A percentile compares a stretch with the other conserved stretches of the same genome.
These are phyloP conservation scores for Yponomeuta plumbellus DNA, from an alignment of 2,888 invertebrate genomes.

Conservation along the genomic window DNA sequence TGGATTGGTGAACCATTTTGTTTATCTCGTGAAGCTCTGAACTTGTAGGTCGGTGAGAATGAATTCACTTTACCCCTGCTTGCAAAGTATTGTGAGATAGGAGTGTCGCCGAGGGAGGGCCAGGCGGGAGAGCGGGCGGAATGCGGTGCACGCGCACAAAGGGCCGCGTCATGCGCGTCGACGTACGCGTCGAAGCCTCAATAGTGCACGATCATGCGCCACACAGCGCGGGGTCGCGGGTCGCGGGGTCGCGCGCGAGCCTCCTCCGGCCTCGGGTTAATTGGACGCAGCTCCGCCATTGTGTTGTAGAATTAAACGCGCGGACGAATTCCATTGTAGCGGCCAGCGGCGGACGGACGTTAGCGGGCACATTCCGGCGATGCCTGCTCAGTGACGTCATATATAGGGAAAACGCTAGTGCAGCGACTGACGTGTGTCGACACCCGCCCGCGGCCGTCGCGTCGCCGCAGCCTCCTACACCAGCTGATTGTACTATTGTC, in stretches of 20 bases:
- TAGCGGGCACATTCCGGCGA: background rate
- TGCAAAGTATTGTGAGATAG: background rate
- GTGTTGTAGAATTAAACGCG: conserved; percentile 55
- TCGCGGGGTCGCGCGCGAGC: conserved; percentile 29
- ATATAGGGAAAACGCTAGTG: background rate
- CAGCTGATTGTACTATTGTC: conserved; percentile 11
- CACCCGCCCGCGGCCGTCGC: background rate
- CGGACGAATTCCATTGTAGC: conserved; percentile 31
- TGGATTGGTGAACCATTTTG: background rate
- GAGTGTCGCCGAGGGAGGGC: background rate
- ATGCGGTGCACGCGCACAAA: conserved; percentile 5
- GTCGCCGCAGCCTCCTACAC: conserved; percentile 4
- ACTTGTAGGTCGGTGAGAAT: too few relatives aligned
- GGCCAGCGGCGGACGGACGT: background rate
- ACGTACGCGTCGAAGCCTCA: conserved; percentile 24
- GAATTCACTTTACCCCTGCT: too few relatives aligned
- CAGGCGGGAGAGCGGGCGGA: background rate
- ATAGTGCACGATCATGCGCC: conserved; percentile 53
- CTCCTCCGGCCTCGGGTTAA: conserved; percentile 56
- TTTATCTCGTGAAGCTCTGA: too few relatives aligned
- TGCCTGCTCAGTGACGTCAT: background rate
- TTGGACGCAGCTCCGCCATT: conserved; percentile 67
- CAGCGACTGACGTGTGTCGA: background rate
- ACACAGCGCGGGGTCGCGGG: conserved; percentile 49
- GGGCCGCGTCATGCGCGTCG: conserved; percentile 14